Percentiles rank a stretch among this genome's conserved stretches.
phyloP scores from a whole-genome alignment of 2,113 vertebrate species.

The Ameiurus melas region DNA sequence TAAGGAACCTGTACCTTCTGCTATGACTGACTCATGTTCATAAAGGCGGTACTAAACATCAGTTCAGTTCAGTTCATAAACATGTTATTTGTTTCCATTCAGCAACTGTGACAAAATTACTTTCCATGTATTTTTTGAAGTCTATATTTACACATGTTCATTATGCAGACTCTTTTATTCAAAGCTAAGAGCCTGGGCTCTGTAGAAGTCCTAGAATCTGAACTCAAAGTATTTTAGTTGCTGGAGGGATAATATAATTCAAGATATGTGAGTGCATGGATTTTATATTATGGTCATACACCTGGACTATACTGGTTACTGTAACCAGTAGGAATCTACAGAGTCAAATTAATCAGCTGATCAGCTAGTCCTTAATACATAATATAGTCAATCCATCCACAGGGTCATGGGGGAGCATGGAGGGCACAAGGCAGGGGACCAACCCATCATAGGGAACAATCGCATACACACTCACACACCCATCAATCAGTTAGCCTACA shows the following conservation, averaged over 20 bases:
- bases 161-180: background rate
- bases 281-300: background rate
- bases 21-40: background rate
- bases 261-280: background rate
- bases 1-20: background rate
- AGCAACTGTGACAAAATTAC: background rate
- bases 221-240: background rate
- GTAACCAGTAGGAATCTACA: background rate
- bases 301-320: background rate
- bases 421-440: too few relatives aligned
- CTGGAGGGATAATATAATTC: background rate
- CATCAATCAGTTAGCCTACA: too few relatives aligned
- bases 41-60: background rate
- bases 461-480: too few relatives aligned
- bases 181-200: background rate
- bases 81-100: background rate
- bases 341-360: background rate
- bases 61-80: background rate
- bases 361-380: background rate
- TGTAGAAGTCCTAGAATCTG: background rate
- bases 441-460: too few relatives aligned
- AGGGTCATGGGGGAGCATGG: too few relatives aligned
- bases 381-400: too few relatives aligned
- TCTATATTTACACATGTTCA: background rate
- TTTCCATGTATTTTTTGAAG: background rate